phyloP scores from a whole-genome alignment of 2,113 vertebrate species.

The Scatophagus argus region DNA sequence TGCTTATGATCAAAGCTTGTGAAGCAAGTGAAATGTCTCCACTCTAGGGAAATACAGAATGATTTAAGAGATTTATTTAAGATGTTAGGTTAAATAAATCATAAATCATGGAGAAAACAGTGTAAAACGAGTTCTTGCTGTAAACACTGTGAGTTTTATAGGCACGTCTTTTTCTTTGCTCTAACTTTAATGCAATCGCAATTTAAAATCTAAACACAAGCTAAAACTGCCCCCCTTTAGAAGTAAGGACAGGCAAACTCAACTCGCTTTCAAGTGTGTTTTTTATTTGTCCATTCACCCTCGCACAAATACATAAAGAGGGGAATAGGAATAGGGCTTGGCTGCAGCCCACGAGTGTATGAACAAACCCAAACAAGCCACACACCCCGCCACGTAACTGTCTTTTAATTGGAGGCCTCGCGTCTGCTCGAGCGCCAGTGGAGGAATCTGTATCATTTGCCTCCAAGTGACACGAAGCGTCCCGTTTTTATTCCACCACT shows the following conservation, averaged over 20 bases:
- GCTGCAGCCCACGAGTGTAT: constrained; percentile 16
- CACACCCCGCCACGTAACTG: constrained; percentile 36
- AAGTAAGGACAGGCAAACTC: constrained; percentile 3
- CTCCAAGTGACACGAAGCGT: constrained; percentile 57
- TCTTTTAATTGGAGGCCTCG: constrained; percentile 70
- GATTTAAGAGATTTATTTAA: not conserved
- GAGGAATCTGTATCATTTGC: constrained; percentile 67
- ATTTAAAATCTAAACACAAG: constrained; percentile 33
- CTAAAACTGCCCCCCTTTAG: not conserved
- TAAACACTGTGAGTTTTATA: constrained; percentile 17
- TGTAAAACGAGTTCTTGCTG: not conserved
- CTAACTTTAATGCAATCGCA: not conserved
- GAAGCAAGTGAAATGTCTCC: not conserved
- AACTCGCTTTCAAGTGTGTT: constrained; percentile 1
- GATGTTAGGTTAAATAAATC: constrained; percentile 19
- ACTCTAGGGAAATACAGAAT: not conserved
- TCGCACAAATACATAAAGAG: constrained; percentile 24
- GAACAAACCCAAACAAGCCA: constrained; percentile 54
- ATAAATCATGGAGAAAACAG: constrained; percentile 22
- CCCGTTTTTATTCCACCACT: constrained; percentile 59
- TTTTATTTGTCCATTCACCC: not conserved
- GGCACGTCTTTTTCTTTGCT: not conserved
- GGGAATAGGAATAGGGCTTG: constrained; percentile 17
- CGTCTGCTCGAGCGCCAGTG: constrained; percentile 38
- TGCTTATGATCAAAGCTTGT: constrained; percentile 15